Conservation (phyloP, 2,888 invertebrate species). For the Euzetes globulus region DNA sequence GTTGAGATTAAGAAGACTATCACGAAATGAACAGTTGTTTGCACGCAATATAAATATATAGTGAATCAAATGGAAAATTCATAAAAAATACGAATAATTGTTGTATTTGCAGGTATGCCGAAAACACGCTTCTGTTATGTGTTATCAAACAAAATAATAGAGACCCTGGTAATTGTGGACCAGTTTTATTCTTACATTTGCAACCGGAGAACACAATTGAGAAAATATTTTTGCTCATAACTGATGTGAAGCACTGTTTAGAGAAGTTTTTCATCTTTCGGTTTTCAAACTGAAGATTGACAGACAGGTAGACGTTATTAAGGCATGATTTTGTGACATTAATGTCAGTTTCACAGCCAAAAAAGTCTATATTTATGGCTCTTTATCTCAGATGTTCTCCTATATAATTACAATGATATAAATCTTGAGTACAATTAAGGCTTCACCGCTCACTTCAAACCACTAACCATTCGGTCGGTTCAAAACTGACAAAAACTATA, state of each 20-base stretch:
- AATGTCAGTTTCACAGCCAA: neutral
- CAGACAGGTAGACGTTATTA: constrained; percentile 20
- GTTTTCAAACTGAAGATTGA: neutral
- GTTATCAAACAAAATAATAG: neutral
- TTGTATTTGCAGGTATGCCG: neutral
- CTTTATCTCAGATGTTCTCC: neutral
- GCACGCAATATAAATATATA: constrained; percentile 17
- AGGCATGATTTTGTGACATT: constrained; percentile 19
- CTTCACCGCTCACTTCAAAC: neutral
- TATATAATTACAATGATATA: constrained; percentile 11
- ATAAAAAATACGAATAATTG: neutral
- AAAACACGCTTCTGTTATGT: constrained; percentile 7
- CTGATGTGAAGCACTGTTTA: neutral
- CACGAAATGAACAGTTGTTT: neutral
- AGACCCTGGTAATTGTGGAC: neutral
- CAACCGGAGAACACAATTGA: neutral
- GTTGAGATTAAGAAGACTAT: constrained; percentile 11
- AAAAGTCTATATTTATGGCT: constrained; percentile 12
- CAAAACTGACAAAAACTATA: neutral
- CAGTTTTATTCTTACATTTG: neutral
- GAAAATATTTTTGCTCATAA: neutral
- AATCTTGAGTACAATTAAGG: constrained; percentile 16
- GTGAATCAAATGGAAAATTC: neutral
- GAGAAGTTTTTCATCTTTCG: neutral
- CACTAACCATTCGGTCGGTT: neutral